Evolutionary conservation across 2,797 vertebrate species (phyloP), one percentile per base, ranked within the genome.

Genomic region (Crax fasciolata): DNA sequence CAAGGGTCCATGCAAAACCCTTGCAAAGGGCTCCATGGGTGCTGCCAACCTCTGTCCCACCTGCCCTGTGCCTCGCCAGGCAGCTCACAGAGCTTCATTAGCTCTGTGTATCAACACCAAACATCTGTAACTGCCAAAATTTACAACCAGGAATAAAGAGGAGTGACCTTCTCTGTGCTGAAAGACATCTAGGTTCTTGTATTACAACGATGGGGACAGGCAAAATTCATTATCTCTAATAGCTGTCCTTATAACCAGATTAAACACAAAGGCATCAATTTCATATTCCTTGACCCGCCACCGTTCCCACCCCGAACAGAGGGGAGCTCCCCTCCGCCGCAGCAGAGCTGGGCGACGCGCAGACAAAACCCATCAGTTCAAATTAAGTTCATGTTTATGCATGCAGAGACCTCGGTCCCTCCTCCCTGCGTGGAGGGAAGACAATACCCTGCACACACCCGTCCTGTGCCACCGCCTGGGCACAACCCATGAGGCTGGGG

Each of bases 141-240:
- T 97, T 96, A 97, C 94, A 97, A 96, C 94, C 92, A 96, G 96
- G 94, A 97, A 96, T 97, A 97, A 96, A 96, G 94, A 94, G 93
- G 96, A 96, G 95, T 97, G 96, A 97, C 97, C 96, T 97, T 97
- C 96, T 79, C 6, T 5, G 91, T 43, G 87, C 3, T 96, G 94
- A 97, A 94, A 97, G 96, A 97, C 96, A 93, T 96, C 96, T 95
- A 92, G 96, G 95, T 95, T 97, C 97, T 97, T 97, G 96, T 96
- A 95, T 97, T 97, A 97, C 97, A 96, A 90, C 73, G 6, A 90
- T 41, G 25, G 91, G 96, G 96, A 97, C 94, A 84, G 84, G 90
- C 94, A 96, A 97, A 97, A 96, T 97, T 97, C 96, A 96, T 97
- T 97, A 96, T 95, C 95, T 93, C 94, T 95, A 97, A 96, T 71